Evolutionary conservation across 2,113 vertebrate genomes (phyloP).

Genomic region (Psophia crepitans): DNA sequence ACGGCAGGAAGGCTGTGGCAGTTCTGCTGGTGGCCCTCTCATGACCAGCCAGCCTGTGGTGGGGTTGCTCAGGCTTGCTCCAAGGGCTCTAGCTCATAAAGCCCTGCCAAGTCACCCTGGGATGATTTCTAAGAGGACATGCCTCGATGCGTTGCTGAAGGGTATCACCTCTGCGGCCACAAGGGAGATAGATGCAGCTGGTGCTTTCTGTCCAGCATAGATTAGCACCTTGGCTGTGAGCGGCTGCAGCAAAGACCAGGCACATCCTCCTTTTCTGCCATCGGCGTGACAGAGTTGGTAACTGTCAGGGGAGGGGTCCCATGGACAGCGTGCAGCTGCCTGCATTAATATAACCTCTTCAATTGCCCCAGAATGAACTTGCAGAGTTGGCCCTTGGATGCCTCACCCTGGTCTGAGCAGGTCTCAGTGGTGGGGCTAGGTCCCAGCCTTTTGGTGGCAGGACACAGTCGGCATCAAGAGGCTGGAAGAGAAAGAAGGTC

Average conservation of each 20-base stretch:
- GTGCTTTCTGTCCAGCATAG: not conserved
- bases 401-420: not conserved
- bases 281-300: fast-evolving
- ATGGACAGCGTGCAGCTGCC: not conserved
- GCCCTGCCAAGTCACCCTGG: not conserved
- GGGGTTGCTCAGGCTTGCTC: not conserved
- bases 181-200: not conserved
- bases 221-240: not conserved
- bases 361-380: not conserved
- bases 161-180: not conserved
- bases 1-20: not conserved
- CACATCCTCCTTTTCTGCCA: not conserved
- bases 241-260: not conserved
- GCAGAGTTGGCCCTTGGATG: not conserved
- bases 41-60: fast-evolving
- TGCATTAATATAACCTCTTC: not conserved
- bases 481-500: not conserved
- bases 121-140: not conserved
- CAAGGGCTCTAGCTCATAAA: not conserved
- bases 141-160: not conserved
- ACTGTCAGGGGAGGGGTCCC: not conserved
- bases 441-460: not conserved
- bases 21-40: not conserved
- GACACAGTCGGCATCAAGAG: not conserved
- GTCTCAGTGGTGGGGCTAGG: not conserved